Base-by-base conservation (phyloP, 2,888 invertebrate genomes). In the Ceraclea dissimilis region DNA sequence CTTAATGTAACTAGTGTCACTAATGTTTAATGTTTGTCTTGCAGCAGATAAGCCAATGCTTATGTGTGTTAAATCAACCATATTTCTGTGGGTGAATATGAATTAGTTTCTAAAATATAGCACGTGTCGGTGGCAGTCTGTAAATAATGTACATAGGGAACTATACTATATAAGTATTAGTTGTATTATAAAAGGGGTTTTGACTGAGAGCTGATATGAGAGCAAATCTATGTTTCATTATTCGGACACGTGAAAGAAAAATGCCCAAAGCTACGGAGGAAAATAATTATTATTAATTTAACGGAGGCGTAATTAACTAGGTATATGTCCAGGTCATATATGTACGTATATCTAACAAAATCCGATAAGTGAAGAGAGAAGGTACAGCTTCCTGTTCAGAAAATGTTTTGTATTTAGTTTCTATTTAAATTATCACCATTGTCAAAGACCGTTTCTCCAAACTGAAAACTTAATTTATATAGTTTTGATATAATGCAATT, bases 31-130 rank as follows among this genome's bases (percentile, higher is more conserved):
- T 48, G 58, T 56, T 60, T 57, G 55, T 51, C 46, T 31, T 16
- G 16, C 33, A 19, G 34, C 19, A 60, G 58, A 60, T 60, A 60
- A 58, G 60, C 56, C 46, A 44, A 16, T 46, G 48, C 51, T 51
- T 52, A 51, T 51, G 53, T 43, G 51, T 53, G 60, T 58, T 56
- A 58, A 60, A 56, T 60, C 58, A 60, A 54, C 52, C 60, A 54
- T 31, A 22, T 43, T 13, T 26, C 13, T 16, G 20, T 17, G 55
- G 58, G 58, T 58, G 58, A 49, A 58, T 58, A 55, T 46, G 55
- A 58, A 58, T 58, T 52, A 57, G 46, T 52, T 56, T 17, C 49
- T 39, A 46, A 48, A 51, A 49, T 33, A 53, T 46, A 17, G 47
- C 50, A 52, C 52, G 50, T 51, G 44, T 21, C 18, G 8, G 22